These are phyloP conservation scores for Alexandromys fortis DNA, from an alignment of 2,113 vertebrate species.

Conservation along the genomic window DNA sequence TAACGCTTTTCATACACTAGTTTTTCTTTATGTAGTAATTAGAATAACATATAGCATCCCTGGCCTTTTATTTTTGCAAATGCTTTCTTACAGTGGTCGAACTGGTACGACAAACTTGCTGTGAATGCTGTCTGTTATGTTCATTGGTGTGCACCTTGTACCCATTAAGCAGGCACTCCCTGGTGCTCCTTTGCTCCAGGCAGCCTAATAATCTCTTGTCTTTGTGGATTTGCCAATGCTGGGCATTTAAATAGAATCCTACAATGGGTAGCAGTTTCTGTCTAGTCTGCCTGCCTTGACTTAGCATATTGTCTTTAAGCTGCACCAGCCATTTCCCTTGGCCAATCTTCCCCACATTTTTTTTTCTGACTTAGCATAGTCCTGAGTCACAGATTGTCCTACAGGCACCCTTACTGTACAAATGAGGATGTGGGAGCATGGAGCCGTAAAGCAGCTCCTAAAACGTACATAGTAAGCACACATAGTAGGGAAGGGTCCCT, in stretches of 20 bases:
- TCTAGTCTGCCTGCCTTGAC: constrained; percentile 20
- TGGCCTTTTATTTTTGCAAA: background rate
- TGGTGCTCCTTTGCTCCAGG: background rate
- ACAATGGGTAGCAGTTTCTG: background rate
- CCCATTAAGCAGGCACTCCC: background rate
- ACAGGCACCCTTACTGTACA: background rate
- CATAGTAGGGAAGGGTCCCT: background rate
- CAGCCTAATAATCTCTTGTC: constrained; percentile 7
- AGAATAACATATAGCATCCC: background rate
- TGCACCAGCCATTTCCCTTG: background rate
- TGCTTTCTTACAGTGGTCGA: constrained; percentile 19
- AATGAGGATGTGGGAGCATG: background rate
- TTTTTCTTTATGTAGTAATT: background rate
- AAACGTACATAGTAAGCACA: background rate
- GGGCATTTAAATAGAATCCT: background rate
- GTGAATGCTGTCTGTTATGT: background rate
- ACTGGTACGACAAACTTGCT: background rate
- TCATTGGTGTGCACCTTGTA: background rate
- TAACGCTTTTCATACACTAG: background rate
- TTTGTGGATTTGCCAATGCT: background rate
- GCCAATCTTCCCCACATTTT: background rate
- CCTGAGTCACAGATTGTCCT: background rate
- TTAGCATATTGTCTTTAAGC: background rate
- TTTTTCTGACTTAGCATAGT: background rate
- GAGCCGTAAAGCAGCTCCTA: background rate